Evolutionary conservation across 1,140 invertebrate genomes (phyloP).

Genomic region (Diorhabda carinulata): DNA sequence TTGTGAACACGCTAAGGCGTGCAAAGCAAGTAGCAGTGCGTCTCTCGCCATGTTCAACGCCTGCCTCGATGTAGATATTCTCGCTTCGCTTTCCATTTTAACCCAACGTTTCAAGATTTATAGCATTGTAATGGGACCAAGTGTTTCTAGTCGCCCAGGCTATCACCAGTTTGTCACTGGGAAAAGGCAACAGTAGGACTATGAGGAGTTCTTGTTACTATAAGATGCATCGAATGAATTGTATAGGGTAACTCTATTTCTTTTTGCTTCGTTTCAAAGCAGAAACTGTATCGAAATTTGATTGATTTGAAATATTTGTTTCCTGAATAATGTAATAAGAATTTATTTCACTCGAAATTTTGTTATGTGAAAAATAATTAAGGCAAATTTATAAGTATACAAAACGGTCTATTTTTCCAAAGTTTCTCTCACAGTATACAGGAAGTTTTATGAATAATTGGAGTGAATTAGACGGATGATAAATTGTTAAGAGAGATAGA

Average conservation of each 20-base stretch:
- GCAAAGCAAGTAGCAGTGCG: neutral
- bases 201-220: constrained; percentile 39
- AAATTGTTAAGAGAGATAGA: too few species aligned
- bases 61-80: constrained; percentile 36
- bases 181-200: constrained; percentile 18
- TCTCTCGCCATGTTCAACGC: constrained; percentile 19
- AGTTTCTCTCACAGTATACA: too few species aligned
- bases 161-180: constrained; percentile 46
- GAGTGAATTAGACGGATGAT: too few species aligned
- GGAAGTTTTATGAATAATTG: too few species aligned
- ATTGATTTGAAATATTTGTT: too few species aligned
- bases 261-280: too few species aligned
- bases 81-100: constrained; percentile 26
- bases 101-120: constrained; percentile 40
- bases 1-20: constrained; percentile 12
- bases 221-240: constrained; percentile 44
- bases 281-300: too few species aligned
- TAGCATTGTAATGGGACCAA: constrained; percentile 49
- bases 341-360: too few species aligned
- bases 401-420: too few species aligned
- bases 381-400: too few species aligned
- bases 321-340: too few species aligned
- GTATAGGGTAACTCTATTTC: constrained; percentile 27
- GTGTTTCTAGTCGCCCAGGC: constrained; percentile 45
- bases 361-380: too few species aligned